Evolutionary conservation across 1,140 invertebrate genomes (phyloP), one percentile per base, ranked within the genome.

Genomic region (Yoshiicerus persimilis): DNA sequence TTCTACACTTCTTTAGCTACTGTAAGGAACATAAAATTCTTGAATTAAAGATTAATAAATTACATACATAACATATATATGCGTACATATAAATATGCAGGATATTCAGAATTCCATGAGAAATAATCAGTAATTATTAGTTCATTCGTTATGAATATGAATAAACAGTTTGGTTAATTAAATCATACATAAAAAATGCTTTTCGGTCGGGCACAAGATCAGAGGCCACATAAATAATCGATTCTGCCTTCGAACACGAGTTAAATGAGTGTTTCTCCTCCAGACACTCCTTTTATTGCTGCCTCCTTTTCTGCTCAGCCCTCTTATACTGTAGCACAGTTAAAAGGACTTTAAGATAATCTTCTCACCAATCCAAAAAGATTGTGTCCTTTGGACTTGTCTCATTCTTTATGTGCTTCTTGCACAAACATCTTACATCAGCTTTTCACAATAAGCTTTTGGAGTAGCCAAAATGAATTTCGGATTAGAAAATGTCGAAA

Each of bases 401-500:
- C 11, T 47, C 9, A 11, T 47, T 20, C 41, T 16, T 47, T 4
- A 16, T 47, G 20, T 47, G 20, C 39, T 47, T 47, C 41, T 13
- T 41, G 39, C 2, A 16, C 41, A 47, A 47, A 11, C 9, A 47
- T 47, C 13, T 6, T 13, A 47, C 62, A 64, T 64, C n/a, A n/a
- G n/a, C 62, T 23, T 1, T 70, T 75, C 9, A 3, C 3, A 27
- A 4, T 11, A 1, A 30, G 10, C 2, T 6, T 27, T 25, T 66
- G 23, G 11, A 66, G 11, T 25, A 70, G 25, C 11, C 10, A 36
- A n/a, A n/a, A 80, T 80, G 75, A 34, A 80, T 38, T 80, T 80
- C 23, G 30, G 32, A 1, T 20, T 80, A 10, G 75, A 80, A 25
- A 80, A 38, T 23, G 32, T 90, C 8, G 89, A 91, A 87, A 87